These are phyloP conservation scores for Porites lobata DNA, from an alignment of 92 coral and sea anemone species.

Conservation along the genomic window DNA sequence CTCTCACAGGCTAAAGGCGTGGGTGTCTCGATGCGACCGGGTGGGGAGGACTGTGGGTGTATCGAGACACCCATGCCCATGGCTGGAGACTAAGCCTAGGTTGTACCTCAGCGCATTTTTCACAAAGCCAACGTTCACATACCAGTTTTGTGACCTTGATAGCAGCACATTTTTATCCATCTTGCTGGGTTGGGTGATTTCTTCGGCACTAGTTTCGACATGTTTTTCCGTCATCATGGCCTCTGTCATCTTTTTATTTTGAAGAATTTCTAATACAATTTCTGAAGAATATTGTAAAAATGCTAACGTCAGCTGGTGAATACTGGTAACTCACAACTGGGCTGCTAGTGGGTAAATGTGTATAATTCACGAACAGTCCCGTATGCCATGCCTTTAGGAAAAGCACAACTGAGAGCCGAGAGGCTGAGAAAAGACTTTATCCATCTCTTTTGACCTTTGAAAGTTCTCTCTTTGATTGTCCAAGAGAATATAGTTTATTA, in stretches of 20 bases:
- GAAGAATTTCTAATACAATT: constrained; percentile 34
- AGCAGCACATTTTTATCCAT: not conserved
- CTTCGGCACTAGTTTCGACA: not conserved
- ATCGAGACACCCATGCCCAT: too few species aligned
- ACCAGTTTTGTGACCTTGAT: not conserved
- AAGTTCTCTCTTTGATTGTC: too few species aligned
- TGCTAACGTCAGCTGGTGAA: not conserved
- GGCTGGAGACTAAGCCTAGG: too few species aligned
- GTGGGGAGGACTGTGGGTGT: too few species aligned
- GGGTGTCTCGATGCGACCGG: too few species aligned
- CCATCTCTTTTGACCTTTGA: too few species aligned
- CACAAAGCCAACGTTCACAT: not conserved
- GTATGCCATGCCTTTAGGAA: too few species aligned
- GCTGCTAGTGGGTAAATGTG: not conserved
- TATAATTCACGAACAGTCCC: too few species aligned
- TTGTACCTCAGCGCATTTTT: too few species aligned
- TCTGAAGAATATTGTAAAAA: not conserved
- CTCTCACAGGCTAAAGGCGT: not conserved
- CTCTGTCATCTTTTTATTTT: not conserved
- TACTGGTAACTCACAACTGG: not conserved
- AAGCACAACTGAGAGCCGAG: too few species aligned
- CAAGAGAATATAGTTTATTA: too few species aligned
- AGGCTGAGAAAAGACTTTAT: too few species aligned
- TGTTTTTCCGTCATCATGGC: not conserved
- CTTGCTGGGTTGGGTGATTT: not conserved